phyloP scores from a whole-genome alignment of 2,888 invertebrate genomes.

The Stictocephala bisonia region DNA sequence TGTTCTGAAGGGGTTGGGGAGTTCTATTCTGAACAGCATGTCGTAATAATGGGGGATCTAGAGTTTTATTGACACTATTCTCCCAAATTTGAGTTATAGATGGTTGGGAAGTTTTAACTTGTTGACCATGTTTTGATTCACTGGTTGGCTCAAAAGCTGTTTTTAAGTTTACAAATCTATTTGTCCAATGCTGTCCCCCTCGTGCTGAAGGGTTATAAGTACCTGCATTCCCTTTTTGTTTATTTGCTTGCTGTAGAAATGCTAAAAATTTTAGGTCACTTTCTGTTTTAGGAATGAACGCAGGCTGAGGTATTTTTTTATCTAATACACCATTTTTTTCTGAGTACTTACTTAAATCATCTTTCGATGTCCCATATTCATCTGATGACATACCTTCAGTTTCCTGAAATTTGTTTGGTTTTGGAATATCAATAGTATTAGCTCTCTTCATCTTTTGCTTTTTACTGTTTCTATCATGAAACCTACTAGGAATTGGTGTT shows the following conservation, averaged over 20 bases:
- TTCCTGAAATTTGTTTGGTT: too few relatives aligned
- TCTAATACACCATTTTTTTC: conserved; percentile 43
- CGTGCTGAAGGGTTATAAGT: conserved; percentile 61
- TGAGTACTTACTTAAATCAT: conserved; percentile 66
- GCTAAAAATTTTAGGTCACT: conserved; percentile 87
- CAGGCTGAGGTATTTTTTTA: conserved; percentile 67
- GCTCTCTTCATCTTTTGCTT: conserved; percentile 87
- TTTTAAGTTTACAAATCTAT: conserved; percentile 85
- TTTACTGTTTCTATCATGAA: conserved; percentile 66
- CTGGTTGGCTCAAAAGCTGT: conserved; percentile 75
- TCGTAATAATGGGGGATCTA: conserved; percentile 15
- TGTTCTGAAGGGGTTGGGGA: conserved; percentile 49
- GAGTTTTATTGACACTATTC: not conserved
- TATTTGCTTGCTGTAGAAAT: conserved; percentile 80
- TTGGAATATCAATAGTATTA: conserved; percentile 90
- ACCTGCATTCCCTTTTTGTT: conserved; percentile 63
- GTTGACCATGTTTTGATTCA: conserved; percentile 32
- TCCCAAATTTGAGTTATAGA: conserved; percentile 29
- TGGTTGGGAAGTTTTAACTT: conserved; percentile 56
- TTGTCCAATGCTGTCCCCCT: conserved; percentile 79
- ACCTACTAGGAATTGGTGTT: conserved; percentile 49
- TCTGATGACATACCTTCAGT: too few relatives aligned
- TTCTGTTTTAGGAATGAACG: conserved; percentile 84
- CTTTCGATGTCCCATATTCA: conserved; percentile 64
- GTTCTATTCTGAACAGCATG: conserved; percentile 43